A percentile compares a stretch with the other conserved stretches of the same genome.
phyloP scores from a whole-genome alignment of 1,140 invertebrate genomes.

The Trichonephila clavipes region DNA sequence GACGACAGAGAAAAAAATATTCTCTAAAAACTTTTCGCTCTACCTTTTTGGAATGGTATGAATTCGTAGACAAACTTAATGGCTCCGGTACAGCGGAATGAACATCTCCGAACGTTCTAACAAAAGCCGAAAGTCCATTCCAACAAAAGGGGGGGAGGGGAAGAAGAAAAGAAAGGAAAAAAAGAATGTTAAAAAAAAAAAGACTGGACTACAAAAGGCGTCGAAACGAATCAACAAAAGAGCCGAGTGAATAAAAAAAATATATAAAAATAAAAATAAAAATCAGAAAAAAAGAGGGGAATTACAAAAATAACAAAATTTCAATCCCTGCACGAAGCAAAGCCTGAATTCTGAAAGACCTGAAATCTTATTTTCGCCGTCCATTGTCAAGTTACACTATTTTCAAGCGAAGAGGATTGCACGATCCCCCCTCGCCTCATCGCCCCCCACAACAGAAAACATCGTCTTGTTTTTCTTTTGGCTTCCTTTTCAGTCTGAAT shows the following conservation, averaged over 20 bases:
- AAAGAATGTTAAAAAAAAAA: not conserved
- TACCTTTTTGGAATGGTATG: constrained; percentile 47
- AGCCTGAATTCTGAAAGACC: constrained; percentile 33
- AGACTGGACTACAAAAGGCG: constrained; percentile 34
- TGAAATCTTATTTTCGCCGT: constrained; percentile 38
- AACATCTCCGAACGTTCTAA: constrained; percentile 21
- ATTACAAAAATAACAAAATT: constrained; percentile 44
- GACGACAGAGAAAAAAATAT: not conserved
- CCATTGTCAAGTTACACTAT: constrained; percentile 41
- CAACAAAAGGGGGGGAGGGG: constrained; percentile 26
- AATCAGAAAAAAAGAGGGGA: not conserved
- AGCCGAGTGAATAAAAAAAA: not conserved
- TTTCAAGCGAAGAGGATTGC: constrained; percentile 32
- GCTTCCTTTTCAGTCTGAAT: constrained; percentile 25
- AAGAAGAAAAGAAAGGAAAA: not conserved
- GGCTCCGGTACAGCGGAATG: constrained; percentile 37
- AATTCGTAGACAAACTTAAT: constrained; percentile 52
- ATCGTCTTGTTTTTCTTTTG: constrained; percentile 30
- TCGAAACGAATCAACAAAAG: constrained; percentile 50
- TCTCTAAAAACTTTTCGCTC: not conserved
- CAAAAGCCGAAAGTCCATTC: constrained; percentile 33
- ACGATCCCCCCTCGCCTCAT: not conserved
- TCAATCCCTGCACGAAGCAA: constrained; percentile 38
- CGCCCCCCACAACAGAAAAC: not conserved
- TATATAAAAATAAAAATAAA: not conserved